Evolutionary conservation across 1,140 invertebrate species (phyloP).

Genomic region (Saccostrea echinata): DNA sequence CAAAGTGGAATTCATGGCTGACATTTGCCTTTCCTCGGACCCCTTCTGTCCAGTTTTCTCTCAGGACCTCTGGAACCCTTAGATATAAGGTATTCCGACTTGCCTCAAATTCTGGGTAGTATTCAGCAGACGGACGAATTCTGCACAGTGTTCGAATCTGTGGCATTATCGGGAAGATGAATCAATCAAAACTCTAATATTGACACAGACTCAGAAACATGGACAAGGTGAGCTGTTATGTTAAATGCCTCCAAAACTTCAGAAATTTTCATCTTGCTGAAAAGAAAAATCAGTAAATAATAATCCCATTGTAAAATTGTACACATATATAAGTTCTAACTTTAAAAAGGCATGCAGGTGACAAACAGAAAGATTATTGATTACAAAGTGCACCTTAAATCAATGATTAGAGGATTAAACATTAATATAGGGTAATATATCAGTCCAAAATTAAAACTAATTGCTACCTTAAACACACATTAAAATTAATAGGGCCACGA

Average conservation of each 20-base stretch:
- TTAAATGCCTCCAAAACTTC: neutral
- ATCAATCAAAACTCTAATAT: neutral
- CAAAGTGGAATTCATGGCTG: slow-evolving; percentile 76
- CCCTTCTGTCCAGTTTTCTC: slow-evolving; percentile 57
- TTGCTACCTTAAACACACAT: slow-evolving; percentile 10
- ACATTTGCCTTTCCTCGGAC: slow-evolving; percentile 58
- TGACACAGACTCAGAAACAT: neutral
- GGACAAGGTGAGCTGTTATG: neutral
- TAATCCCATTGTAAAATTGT: slow-evolving; percentile 5
- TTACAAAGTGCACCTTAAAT: neutral
- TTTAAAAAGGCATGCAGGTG: slow-evolving; percentile 13
- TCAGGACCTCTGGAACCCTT: slow-evolving; percentile 69
- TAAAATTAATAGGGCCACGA: neutral
- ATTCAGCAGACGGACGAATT: slow-evolving; percentile 71
- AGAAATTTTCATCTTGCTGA: neutral
- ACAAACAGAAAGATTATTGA: slow-evolving; percentile 1
- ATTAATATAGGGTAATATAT: neutral
- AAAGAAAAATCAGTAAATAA: neutral
- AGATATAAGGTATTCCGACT: slow-evolving; percentile 66
- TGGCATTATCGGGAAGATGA: slow-evolving; percentile 65
- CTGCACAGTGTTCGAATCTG: slow-evolving; percentile 76
- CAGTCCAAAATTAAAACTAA: neutral
- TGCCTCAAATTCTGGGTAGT: slow-evolving; percentile 71
- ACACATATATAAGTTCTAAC: neutral
- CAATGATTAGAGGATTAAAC: neutral